phyloP scores from a whole-genome alignment of 2,797 vertebrate genomes.

The Enteromius unitaeniatus region DNA sequence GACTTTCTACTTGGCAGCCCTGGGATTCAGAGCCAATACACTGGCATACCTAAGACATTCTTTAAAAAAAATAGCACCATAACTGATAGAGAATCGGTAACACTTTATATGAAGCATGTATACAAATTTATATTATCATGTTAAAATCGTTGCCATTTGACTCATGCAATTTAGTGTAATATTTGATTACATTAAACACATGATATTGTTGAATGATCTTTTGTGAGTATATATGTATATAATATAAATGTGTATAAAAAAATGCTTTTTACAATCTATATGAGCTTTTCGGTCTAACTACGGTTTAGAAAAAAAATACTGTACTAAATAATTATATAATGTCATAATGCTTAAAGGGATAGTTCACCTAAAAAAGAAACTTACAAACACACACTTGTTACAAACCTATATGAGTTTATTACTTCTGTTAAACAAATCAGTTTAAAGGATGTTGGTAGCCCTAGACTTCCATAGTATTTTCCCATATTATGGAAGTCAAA shows the following conservation, averaged over 20 bases:
- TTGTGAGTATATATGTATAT: not conserved
- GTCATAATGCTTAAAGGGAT: too few species aligned
- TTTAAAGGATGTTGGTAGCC: not conserved
- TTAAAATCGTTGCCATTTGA: not conserved
- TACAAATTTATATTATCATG: not conserved
- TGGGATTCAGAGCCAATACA: conserved; percentile 16
- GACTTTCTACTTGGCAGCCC: conserved; percentile 38
- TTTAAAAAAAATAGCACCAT: conserved; percentile 8
- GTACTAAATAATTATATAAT: not conserved
- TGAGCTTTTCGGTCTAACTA: not conserved
- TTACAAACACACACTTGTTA: not conserved
- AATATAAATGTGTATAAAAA: too few species aligned
- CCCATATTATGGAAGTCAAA: not conserved
- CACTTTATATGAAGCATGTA: not conserved
- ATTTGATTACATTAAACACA: not conserved
- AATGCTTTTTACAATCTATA: too few species aligned
- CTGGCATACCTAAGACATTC: conserved; percentile 5
- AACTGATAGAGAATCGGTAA: not conserved
- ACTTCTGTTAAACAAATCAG: not conserved
- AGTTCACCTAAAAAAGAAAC: too few species aligned
- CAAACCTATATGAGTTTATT: not conserved
- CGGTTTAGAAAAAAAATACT: not conserved
- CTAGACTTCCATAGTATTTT: not conserved
- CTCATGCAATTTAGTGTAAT: too few species aligned
- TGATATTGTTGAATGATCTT: not conserved